phyloP scores from a whole-genome alignment of 1,140 invertebrate species.

The Drosophila pachea region DNA sequence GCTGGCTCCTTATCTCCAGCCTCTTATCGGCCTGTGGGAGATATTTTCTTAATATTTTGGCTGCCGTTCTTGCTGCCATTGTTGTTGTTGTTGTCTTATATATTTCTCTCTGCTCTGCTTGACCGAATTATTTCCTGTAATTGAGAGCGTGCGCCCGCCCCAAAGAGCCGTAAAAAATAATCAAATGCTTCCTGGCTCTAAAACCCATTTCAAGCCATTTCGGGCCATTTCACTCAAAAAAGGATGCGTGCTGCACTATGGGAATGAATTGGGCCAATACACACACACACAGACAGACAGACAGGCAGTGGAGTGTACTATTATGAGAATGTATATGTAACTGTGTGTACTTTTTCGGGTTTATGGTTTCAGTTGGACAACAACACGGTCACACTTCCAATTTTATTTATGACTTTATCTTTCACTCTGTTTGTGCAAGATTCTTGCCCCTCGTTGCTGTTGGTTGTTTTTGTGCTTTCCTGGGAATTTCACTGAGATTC shows the following conservation, averaged over 20 bases:
- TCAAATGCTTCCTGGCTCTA: slow-evolving; percentile 71
- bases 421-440: slow-evolving; percentile 66
- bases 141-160: slow-evolving; percentile 51
- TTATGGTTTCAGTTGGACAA: slow-evolving; percentile 13
- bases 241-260: slow-evolving; percentile 68
- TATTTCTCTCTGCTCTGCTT: slow-evolving; percentile 32
- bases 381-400: slow-evolving; percentile 58
- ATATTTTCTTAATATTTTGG: slow-evolving; percentile 60
- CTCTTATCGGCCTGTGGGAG: slow-evolving; percentile 49
- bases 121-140: slow-evolving; percentile 76
- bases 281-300: background rate
- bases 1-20: slow-evolving; percentile 49
- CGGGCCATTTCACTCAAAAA: slow-evolving; percentile 66
- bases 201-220: slow-evolving; percentile 39
- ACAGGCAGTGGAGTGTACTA: no score
- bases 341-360: background rate
- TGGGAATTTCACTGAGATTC: slow-evolving; percentile 73
- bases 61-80: background rate
- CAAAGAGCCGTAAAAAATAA: slow-evolving; percentile 68
- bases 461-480: slow-evolving; percentile 69
- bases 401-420: slow-evolving; percentile 78
- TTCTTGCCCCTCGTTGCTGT: slow-evolving; percentile 47
- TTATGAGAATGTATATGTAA: background rate
- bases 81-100: background rate
- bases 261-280: slow-evolving; percentile 48